Conservation (phyloP, 1,140 invertebrate species). For the Dreissena rostriformis region DNA sequence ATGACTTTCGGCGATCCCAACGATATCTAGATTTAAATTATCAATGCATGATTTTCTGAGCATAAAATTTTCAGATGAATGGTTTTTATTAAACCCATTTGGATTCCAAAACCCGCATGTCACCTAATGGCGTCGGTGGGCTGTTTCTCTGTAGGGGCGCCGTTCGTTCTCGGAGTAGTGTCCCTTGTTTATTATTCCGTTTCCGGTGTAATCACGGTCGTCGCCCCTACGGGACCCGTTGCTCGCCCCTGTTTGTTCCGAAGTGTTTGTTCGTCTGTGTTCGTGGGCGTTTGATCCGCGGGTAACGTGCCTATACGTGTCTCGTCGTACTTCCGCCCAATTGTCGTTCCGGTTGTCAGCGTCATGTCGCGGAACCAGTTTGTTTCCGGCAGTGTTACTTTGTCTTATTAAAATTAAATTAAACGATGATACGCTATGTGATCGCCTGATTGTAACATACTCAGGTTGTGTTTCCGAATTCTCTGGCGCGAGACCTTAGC, state of each 20-base stretch:
- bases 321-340: background rate
- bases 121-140: background rate
- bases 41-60: background rate
- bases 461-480: too few relatives aligned
- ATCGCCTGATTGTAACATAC: too few relatives aligned
- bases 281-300: background rate
- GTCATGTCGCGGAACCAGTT: background rate
- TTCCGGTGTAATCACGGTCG: background rate
- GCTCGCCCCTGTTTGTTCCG: background rate
- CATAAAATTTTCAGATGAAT: conserved; percentile 7
- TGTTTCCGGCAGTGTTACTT: background rate
- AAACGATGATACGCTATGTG: too few relatives aligned
- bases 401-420: too few relatives aligned
- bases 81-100: conserved; percentile 1
- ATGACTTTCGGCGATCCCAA: conserved; percentile 21
- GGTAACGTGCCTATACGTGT: background rate
- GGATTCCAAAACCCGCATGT: too few relatives aligned
- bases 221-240: background rate
- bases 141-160: background rate
- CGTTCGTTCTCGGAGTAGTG: background rate
- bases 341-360: background rate
- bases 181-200: background rate
- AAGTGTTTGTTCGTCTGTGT: background rate
- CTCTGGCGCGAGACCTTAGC: too few relatives aligned
- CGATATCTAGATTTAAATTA: conserved; percentile 14